Conservation (phyloP, 2,888 invertebrate genomes). For the Lasius fuliginosus region DNA sequence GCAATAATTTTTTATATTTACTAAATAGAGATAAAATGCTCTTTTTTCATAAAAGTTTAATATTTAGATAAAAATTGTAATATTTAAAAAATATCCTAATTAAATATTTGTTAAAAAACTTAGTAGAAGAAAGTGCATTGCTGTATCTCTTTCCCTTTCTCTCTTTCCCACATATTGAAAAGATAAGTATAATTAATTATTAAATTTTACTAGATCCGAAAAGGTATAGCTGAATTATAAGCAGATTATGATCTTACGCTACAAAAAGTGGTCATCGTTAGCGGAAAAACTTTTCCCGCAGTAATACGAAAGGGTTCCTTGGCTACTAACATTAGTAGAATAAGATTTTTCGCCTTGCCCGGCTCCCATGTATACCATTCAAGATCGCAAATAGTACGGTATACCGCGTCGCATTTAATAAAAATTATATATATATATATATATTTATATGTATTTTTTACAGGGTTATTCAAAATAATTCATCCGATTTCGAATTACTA, state of each 20-base stretch:
- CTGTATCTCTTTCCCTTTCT: no score
- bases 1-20: no score
- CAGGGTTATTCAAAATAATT: no score
- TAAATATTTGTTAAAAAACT: no score
- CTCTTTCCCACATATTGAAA: no score
- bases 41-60: background rate
- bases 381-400: background rate
- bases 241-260: slow-evolving; percentile 56
- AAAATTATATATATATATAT: background rate
- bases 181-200: background rate
- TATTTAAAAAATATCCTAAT: no score
- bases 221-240: background rate
- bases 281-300: slow-evolving; percentile 64
- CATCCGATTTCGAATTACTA: no score
- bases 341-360: background rate
- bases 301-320: slow-evolving; percentile 56
- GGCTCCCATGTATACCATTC: slow-evolving; percentile 5
- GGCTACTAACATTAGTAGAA: background rate
- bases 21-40: background rate
- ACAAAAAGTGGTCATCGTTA: slow-evolving; percentile 62
- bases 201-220: background rate
- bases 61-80: no score
- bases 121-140: no score
- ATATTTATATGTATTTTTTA: no score
- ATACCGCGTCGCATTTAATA: slow-evolving; percentile 3